These are phyloP conservation scores for Trichogramma pretiosum DNA, from an alignment of 1,140 invertebrate species.

Conservation along the genomic window DNA sequence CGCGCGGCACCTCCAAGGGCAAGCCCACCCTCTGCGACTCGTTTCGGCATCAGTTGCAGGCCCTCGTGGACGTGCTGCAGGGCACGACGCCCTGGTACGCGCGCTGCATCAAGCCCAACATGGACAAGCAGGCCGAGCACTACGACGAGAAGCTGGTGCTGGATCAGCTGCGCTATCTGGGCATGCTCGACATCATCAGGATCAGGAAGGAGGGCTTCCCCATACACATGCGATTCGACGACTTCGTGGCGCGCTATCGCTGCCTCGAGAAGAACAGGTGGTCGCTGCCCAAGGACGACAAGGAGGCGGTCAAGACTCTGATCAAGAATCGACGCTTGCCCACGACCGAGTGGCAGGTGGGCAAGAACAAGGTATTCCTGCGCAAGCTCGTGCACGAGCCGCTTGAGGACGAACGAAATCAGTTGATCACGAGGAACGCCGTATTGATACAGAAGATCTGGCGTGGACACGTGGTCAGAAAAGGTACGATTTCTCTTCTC, in stretches of 20 bases:
- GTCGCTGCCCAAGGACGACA: constrained; percentile 35
- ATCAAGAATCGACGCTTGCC: constrained; percentile 55
- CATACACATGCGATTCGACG: constrained; percentile 70
- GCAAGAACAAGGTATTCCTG: constrained; percentile 84
- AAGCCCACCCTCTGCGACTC: constrained; percentile 90
- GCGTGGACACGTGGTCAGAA: constrained; percentile 54
- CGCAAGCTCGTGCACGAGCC: constrained; percentile 76
- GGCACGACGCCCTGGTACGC: constrained; percentile 93
- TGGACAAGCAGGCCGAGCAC: constrained; percentile 72
- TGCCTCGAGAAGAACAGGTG: constrained; percentile 51
- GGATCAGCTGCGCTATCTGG: constrained; percentile 85
- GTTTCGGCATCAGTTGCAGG: constrained; percentile 83
- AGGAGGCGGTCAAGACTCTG: constrained; percentile 50
- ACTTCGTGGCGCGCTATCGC: constrained; percentile 72
- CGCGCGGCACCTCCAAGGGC: constrained; percentile 79
- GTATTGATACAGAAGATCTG: constrained; percentile 73
- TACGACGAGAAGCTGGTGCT: constrained; percentile 79
- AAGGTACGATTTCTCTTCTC: too few species aligned
- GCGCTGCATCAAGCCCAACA: constrained; percentile 90
- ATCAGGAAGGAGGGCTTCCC: constrained; percentile 90
- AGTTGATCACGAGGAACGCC: constrained; percentile 61
- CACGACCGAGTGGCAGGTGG: constrained; percentile 80
- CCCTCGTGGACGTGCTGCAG: constrained; percentile 84
- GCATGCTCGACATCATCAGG: constrained; percentile 92
- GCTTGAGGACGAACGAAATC: constrained; percentile 69